phyloP scores from a whole-genome alignment of 2,888 invertebrate species.

The Malacosoma neustria region DNA sequence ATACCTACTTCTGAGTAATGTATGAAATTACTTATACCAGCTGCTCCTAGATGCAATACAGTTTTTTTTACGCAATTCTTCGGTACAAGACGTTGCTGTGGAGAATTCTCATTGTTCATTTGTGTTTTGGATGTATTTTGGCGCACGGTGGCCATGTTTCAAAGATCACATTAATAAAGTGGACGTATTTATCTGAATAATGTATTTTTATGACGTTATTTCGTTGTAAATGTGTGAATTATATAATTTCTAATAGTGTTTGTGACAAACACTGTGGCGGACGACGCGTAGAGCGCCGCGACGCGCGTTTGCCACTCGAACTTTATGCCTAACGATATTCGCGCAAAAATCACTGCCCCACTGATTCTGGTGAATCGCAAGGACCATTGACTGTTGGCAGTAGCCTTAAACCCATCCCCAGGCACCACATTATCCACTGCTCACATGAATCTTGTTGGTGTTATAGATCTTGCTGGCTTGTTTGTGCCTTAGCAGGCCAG shows the following conservation, averaged over 20 bases:
- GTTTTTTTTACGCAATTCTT: constrained; percentile 56
- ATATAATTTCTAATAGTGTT: constrained; percentile 51
- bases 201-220: constrained; percentile 47
- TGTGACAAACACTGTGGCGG: constrained; percentile 28
- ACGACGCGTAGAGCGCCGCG: constrained; percentile 41
- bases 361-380: constrained; percentile 65
- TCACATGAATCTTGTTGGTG: constrained; percentile 72
- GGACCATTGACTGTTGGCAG: constrained; percentile 58
- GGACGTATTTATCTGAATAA: constrained; percentile 44
- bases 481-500: constrained; percentile 84
- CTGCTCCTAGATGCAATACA: constrained; percentile 53
- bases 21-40: constrained; percentile 68
- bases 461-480: constrained; percentile 84
- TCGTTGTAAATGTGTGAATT: constrained; percentile 46
- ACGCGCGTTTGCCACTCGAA: constrained; percentile 29
- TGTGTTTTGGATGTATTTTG: constrained; percentile 57
- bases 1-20: constrained; percentile 68
- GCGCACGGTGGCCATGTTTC: constrained; percentile 70
- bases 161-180: constrained; percentile 65
- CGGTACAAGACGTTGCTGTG: constrained; percentile 38
- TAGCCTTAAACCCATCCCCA: constrained; percentile 54
- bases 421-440: constrained; percentile 62
- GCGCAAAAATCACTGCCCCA: constrained; percentile 51
- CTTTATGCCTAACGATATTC: constrained; percentile 50
- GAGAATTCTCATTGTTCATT: constrained; percentile 57